Conservation (phyloP, 1,140 invertebrate species). For the Drosophila serrata region DNA sequence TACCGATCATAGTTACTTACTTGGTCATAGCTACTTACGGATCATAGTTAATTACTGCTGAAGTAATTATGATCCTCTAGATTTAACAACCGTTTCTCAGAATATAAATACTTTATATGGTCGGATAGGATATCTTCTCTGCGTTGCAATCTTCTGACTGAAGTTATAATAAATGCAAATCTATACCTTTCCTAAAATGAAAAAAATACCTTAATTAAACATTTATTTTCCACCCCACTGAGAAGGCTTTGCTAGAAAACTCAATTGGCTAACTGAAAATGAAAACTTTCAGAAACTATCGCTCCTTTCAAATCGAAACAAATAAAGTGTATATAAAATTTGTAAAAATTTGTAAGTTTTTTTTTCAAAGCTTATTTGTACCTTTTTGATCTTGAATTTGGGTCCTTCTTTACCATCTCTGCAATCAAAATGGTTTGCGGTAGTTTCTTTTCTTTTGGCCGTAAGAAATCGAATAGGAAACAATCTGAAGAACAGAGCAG, state of each 20-base stretch:
- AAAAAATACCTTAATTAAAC: neutral
- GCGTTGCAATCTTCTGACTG: no score
- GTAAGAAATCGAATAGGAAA: slow-evolving; percentile 3
- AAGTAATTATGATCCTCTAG: no score
- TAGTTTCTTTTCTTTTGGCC: slow-evolving; percentile 24
- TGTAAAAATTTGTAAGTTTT: neutral
- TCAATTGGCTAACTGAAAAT: neutral
- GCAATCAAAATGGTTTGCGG: slow-evolving; percentile 19
- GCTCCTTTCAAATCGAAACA: neutral
- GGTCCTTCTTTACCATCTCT: no score
- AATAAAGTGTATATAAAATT: neutral
- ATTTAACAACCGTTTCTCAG: no score
- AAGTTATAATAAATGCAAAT: neutral
- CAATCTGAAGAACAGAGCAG: neutral
- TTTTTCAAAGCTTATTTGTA: neutral
- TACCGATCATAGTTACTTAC: no score
- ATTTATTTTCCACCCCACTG: neutral
- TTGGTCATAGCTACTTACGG: no score
- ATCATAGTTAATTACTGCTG: no score
- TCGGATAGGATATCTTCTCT: no score
- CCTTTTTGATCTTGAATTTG: neutral
- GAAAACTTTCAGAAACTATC: neutral
- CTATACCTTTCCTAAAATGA: neutral
- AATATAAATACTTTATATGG: no score
- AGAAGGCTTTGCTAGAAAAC: neutral